Evolutionary conservation across 92 coral and sea anemone genomes (phyloP).

Genomic region (Umimayanthus chanpuru): DNA sequence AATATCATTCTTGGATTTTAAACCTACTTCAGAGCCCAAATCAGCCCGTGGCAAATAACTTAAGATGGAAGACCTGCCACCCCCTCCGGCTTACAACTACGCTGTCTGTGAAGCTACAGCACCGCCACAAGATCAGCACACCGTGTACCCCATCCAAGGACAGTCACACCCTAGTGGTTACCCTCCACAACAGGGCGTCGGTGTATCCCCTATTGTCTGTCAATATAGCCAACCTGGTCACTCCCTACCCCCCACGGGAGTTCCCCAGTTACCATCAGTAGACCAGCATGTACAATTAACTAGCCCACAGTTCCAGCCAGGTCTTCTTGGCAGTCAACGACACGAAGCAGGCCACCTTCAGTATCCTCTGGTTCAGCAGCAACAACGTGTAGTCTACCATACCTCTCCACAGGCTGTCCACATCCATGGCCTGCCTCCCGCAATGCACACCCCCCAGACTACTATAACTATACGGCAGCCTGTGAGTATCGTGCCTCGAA

Average conservation of each 20-base stretch:
- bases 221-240: background rate
- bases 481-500: background rate
- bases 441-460: background rate
- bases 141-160: background rate
- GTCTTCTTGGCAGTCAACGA: background rate
- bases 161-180: background rate
- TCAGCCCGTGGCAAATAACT: background rate
- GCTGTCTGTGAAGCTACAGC: background rate
- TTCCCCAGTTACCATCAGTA: no score
- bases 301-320: background rate
- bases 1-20: no score
- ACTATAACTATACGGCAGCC: background rate
- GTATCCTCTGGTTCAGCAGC: background rate
- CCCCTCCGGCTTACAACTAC: background rate
- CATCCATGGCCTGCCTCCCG: background rate
- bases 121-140: background rate
- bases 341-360: background rate
- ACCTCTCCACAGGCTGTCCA: background rate
- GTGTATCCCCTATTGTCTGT: background rate
- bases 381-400: background rate
- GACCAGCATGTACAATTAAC: no score
- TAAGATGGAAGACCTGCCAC: slow-evolving; percentile 8
- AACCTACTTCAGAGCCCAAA: background rate
- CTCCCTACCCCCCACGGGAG: background rate
- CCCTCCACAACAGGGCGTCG: slow-evolving; percentile 11